Percentiles rank a stretch among this genome's conserved stretches.
These are phyloP conservation scores for Caenorhabditis japonica DNA, from an alignment of 2,888 invertebrate species.

Conservation along the genomic window DNA sequence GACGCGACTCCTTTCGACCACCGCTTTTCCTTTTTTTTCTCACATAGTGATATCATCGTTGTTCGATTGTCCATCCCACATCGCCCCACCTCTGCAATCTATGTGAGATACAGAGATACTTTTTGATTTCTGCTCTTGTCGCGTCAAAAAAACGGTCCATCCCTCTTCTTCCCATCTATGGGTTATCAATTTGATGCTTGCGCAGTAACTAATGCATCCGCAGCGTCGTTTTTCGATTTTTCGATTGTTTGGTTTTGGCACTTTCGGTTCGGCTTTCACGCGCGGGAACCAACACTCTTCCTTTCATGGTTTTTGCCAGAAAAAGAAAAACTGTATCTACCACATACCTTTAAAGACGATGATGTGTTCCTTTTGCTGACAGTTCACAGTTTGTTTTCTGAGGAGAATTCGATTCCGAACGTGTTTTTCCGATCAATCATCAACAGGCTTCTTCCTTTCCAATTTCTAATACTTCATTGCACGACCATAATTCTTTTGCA, in stretches of 20 bases:
- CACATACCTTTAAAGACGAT: too few species aligned
- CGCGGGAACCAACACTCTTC: too few species aligned
- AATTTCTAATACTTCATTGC: too few species aligned
- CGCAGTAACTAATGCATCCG: conserved; percentile 24
- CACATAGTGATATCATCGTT: conserved; percentile 24
- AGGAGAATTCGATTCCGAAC: conserved; percentile 2
- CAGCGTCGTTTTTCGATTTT: conserved; percentile 39
- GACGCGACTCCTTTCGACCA: neutral
- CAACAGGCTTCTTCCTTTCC: conserved; percentile 10
- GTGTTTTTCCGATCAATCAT: conserved; percentile 37
- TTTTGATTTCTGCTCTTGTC: conserved; percentile 42
- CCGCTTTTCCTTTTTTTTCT: conserved; percentile 14
- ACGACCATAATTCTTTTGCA: conserved; percentile 12
- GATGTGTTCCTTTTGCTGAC: too few species aligned
- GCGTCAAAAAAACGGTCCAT: conserved; percentile 29
- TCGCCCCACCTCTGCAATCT: conserved; percentile 1
- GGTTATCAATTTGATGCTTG: conserved; percentile 32
- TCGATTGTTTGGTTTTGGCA: conserved; percentile 39
- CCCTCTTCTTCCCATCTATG: conserved; percentile 4
- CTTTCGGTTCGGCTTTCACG: conserved; percentile 13
- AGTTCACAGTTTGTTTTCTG: too few species aligned
- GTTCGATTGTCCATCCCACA: conserved; percentile 1
- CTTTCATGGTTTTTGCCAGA: too few species aligned
- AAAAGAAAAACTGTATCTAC: too few species aligned
- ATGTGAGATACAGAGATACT: neutral